phyloP scores from a whole-genome alignment of 2,797 vertebrate species.

The Sebastes diploproa region DNA sequence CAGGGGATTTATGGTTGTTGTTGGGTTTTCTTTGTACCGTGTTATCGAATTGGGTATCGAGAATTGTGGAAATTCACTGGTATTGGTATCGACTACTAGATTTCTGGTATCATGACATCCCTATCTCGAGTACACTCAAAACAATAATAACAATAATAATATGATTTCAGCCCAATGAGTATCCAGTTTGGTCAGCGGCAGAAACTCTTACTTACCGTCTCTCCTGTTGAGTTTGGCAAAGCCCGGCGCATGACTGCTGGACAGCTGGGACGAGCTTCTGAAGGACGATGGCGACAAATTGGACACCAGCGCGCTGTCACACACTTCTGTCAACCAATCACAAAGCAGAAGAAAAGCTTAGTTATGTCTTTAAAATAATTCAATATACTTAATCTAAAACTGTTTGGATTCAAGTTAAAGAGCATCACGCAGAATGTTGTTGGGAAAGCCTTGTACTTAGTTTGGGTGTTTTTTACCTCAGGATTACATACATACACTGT shows the following conservation, averaged over 20 bases:
- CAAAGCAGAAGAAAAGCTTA: slow-evolving; percentile 7
- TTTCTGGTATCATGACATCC: too few relatives aligned
- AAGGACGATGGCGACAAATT: slow-evolving; percentile 74
- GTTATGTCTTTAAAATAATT: background rate
- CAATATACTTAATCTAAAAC: background rate
- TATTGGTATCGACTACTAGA: too few relatives aligned
- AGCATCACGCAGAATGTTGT: background rate
- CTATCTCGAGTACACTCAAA: background rate
- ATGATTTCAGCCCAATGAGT: too few relatives aligned
- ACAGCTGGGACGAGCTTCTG: slow-evolving; percentile 79
- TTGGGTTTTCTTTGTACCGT: too few relatives aligned
- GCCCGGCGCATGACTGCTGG: slow-evolving; percentile 74
- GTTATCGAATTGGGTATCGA: too few relatives aligned
- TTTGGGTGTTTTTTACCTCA: background rate
- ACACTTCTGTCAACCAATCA: slow-evolving; percentile 65
- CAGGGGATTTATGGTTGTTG: too few relatives aligned
- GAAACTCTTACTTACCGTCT: slow-evolving; percentile 71
- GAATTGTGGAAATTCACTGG: too few relatives aligned
- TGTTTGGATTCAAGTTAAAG: background rate
- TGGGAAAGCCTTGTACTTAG: background rate
- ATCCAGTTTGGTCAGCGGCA: background rate
- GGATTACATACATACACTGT: too few relatives aligned
- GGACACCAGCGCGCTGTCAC: slow-evolving; percentile 75
- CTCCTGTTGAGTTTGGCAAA: slow-evolving; percentile 81
- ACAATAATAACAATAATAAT: background rate